Evolutionary conservation across 2,113 vertebrate genomes (phyloP).

Genomic region (Lonchura striata): DNA sequence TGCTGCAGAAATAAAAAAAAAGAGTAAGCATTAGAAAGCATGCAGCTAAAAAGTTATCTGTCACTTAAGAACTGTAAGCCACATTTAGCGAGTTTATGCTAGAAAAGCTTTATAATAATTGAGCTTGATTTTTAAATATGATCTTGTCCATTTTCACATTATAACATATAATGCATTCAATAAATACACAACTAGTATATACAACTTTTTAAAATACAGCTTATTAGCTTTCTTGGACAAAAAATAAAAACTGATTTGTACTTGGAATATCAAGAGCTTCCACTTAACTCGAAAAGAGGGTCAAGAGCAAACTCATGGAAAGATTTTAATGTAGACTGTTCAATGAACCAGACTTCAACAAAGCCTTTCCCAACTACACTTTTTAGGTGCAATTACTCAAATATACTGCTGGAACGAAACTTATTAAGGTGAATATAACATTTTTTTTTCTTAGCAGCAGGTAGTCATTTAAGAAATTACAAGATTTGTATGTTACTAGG

Average conservation of each 20-base stretch:
- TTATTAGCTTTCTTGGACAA: background rate
- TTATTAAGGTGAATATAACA: background rate
- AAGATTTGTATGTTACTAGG: background rate
- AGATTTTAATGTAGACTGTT: background rate
- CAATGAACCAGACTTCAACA: background rate
- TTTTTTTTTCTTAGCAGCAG: background rate
- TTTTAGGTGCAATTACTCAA: background rate
- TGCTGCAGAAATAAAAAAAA: background rate
- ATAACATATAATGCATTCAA: background rate
- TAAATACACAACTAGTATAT: background rate
- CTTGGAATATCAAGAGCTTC: background rate
- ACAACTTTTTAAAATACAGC: background rate
- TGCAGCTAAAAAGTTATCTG: background rate
- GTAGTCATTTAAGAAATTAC: background rate
- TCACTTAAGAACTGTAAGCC: background rate
- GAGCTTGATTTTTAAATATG: background rate
- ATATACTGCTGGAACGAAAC: background rate
- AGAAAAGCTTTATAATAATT: background rate
- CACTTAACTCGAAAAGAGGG: background rate
- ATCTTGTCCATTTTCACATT: background rate
- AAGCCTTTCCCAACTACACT: background rate
- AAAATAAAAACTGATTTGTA: background rate
- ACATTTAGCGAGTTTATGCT: background rate
- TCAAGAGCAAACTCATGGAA: background rate
- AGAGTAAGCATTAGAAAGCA: background rate